Evolutionary conservation across 2,797 vertebrate species (phyloP).

Genomic region (Furcifer pardalis): DNA sequence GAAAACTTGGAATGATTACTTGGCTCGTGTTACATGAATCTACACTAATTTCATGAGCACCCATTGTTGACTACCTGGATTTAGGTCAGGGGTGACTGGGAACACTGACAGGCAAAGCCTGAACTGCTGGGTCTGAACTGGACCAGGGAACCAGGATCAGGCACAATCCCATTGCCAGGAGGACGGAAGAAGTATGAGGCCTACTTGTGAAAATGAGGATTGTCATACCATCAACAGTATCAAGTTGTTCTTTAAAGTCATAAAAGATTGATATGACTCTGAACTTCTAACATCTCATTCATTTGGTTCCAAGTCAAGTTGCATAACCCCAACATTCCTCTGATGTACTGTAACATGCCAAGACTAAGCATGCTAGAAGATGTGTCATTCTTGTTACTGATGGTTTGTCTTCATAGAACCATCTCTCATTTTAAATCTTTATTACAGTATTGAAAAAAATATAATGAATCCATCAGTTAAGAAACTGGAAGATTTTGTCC

Average conservation of each 20-base stretch:
- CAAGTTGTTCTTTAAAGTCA: background rate
- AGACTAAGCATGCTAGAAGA: background rate
- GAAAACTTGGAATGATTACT: too few relatives aligned
- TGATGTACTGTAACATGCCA: background rate
- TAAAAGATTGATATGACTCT: background rate
- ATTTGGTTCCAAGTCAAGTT: background rate
- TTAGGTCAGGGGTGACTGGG: too few relatives aligned
- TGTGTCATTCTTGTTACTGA: background rate
- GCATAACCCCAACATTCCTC: background rate
- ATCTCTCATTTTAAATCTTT: background rate
- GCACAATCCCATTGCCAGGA: too few relatives aligned
- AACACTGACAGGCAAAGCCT: too few relatives aligned
- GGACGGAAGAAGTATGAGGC: too few relatives aligned
- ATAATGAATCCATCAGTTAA: background rate
- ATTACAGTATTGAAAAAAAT: background rate
- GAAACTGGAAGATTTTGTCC: background rate
- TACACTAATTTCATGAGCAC: too few relatives aligned
- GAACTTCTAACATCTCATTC: background rate
- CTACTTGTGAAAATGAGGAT: too few relatives aligned
- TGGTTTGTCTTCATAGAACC: background rate
- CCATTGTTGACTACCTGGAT: too few relatives aligned
- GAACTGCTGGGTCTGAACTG: too few relatives aligned
- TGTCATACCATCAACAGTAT: background rate
- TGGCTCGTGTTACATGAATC: too few relatives aligned
- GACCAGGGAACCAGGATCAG: too few relatives aligned